phyloP scores from a whole-genome alignment of 2,113 vertebrate species.

The Lontra canadensis region DNA sequence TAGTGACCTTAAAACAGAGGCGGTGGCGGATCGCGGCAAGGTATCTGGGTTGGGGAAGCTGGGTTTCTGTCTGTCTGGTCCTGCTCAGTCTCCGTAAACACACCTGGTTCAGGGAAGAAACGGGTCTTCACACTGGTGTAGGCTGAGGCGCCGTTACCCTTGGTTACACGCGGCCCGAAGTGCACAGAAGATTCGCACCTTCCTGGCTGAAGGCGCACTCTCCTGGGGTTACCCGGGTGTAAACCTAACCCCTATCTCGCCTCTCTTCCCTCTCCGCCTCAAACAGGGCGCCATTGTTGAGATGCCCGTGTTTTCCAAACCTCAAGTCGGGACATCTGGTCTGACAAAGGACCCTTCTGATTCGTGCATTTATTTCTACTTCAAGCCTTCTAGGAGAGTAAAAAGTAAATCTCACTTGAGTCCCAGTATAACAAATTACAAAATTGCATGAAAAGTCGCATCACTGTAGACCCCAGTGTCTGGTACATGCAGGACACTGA shows the following conservation, averaged over 20 bases:
- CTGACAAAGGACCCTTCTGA: slow-evolving; percentile 47
- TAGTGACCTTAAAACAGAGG: neutral
- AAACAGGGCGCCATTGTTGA: slow-evolving; percentile 22
- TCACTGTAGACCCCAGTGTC: neutral
- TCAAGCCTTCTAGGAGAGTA: neutral
- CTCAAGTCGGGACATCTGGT: neutral
- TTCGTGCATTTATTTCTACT: slow-evolving; percentile 12
- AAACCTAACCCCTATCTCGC: neutral
- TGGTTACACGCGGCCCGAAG: neutral
- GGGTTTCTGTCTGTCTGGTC: neutral
- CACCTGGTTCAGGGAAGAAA: neutral
- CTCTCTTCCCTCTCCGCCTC: neutral
- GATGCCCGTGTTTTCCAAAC: slow-evolving; percentile 36
- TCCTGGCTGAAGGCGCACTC: neutral
- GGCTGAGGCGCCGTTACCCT: neutral
- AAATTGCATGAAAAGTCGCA: neutral
- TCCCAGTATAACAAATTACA: neutral
- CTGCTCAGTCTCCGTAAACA: neutral
- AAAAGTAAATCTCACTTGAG: slow-evolving; percentile 36
- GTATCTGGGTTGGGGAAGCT: neutral
- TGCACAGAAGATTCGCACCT: neutral
- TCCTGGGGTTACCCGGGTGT: neutral
- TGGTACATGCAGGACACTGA: neutral
- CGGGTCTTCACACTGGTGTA: too few relatives aligned
- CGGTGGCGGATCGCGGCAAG: neutral